Evolutionary conservation across 2,888 invertebrate genomes (phyloP).

Genomic region (Epinotia bilunana): DNA sequence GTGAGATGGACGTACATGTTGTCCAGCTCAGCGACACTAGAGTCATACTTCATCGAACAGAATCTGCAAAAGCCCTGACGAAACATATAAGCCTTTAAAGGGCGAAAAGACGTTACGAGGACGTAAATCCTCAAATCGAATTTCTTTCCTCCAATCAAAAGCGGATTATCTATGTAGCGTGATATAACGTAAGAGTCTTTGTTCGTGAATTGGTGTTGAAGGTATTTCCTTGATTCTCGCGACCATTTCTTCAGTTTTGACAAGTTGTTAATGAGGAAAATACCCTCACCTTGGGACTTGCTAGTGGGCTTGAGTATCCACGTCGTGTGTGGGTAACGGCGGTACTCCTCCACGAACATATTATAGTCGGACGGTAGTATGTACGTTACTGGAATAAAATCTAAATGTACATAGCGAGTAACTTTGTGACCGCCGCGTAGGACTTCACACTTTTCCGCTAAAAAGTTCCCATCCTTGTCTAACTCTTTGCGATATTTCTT

Average conservation of each 20-base stretch:
- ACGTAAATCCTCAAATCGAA: slow-evolving; percentile 97
- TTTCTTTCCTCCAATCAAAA: slow-evolving; percentile 97
- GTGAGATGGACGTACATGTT: slow-evolving; percentile 98
- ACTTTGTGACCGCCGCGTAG: slow-evolving; percentile 82
- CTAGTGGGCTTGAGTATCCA: slow-evolving; percentile 98
- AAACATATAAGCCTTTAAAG: slow-evolving; percentile 95
- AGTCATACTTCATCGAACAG: slow-evolving; percentile 97
- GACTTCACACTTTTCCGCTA: slow-evolving; percentile 86
- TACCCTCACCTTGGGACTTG: slow-evolving; percentile 93
- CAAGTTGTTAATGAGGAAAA: slow-evolving; percentile 90
- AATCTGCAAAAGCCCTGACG: slow-evolving; percentile 97
- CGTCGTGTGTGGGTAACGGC: slow-evolving; percentile 93
- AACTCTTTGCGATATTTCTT: slow-evolving; percentile 94
- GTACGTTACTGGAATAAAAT: slow-evolving; percentile 95
- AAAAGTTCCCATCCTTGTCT: slow-evolving; percentile 91
- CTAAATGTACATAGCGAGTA: slow-evolving; percentile 88
- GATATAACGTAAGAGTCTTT: slow-evolving; percentile 97
- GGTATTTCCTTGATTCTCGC: slow-evolving; percentile 88
- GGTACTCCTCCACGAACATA: slow-evolving; percentile 95
- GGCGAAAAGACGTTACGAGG: slow-evolving; percentile 95
- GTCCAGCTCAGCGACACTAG: slow-evolving; percentile 92
- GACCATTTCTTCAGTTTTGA: slow-evolving; percentile 93
- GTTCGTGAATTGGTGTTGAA: slow-evolving; percentile 89
- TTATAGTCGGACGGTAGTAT: slow-evolving; percentile 95
- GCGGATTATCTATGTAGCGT: slow-evolving; percentile 96